Evolutionary conservation across 2,113 vertebrate species (phyloP).

Genomic region (Pseudolaguvia tuberculata): DNA sequence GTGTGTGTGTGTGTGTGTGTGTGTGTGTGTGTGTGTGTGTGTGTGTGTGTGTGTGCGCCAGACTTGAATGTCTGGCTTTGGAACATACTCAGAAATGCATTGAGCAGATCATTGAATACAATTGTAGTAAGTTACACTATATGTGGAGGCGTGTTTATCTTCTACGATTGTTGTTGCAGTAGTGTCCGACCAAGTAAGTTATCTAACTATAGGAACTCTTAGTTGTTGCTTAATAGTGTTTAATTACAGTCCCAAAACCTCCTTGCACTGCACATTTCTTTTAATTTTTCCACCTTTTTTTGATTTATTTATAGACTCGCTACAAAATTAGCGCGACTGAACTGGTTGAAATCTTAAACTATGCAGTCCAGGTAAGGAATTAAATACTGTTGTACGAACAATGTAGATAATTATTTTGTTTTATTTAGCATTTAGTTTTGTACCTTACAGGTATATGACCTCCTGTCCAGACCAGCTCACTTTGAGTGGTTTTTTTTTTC

Average conservation of each 20-base stretch:
- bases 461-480: slow-evolving; percentile 46
- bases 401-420: slow-evolving; percentile 44
- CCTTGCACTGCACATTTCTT: slow-evolving; percentile 5
- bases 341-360: slow-evolving; percentile 36
- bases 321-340: slow-evolving; percentile 17
- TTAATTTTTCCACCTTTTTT: background rate
- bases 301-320: background rate
- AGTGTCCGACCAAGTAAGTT: slow-evolving; percentile 35
- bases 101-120: background rate
- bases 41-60: background rate
- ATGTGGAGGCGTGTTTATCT: background rate
- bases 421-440: slow-evolving; percentile 63
- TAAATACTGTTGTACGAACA: slow-evolving; percentile 36
- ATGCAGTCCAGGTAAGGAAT: slow-evolving; percentile 31
- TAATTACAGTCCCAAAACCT: background rate
- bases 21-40: background rate
- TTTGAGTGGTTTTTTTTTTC: slow-evolving; percentile 47
- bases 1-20: too few species aligned
- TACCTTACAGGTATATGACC: slow-evolving; percentile 73
- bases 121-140: slow-evolving; percentile 7
- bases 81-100: slow-evolving; percentile 21
- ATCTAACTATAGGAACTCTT: slow-evolving; percentile 27
- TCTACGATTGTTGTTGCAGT: slow-evolving; percentile 25
- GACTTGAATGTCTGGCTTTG: slow-evolving; percentile 1
- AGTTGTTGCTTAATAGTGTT: slow-evolving; percentile 26